Percentiles rank a stretch among this genome's conserved stretches.
Conservation (phyloP, 2,888 invertebrate genomes). For the Drosophila mayaguana region DNA sequence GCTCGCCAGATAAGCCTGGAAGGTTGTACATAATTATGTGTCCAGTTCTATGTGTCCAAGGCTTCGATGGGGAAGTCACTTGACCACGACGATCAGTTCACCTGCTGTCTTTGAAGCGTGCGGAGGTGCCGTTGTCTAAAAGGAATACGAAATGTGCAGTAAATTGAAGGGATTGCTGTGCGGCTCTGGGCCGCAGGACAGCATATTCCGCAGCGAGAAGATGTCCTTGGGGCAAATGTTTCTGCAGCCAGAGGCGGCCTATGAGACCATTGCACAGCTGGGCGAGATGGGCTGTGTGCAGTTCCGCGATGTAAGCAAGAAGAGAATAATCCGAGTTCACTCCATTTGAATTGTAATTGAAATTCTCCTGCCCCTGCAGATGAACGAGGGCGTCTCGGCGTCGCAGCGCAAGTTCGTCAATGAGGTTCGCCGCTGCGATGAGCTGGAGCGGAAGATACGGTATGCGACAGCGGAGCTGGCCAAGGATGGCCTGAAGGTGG, state of each 20-base stretch:
- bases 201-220: conserved; percentile 94
- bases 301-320: conserved; percentile 94
- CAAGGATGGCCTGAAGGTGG: conserved; percentile 90
- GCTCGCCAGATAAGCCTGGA: conserved; percentile 60
- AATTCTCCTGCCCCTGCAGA: conserved; percentile 84
- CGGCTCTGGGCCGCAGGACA: conserved; percentile 85
- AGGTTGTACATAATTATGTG: conserved; percentile 39
- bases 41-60: conserved; percentile 24
- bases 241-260: conserved; percentile 97
- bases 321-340: neutral
- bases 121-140: conserved; percentile 35
- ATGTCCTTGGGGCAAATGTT: conserved; percentile 97
- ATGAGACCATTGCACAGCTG: conserved; percentile 95
- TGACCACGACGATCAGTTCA: conserved; percentile 72
- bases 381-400: conserved; percentile 91
- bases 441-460: conserved; percentile 92
- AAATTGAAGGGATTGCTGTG: conserved; percentile 51
- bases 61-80: conserved; percentile 53
- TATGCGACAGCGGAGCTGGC: conserved; percentile 92
- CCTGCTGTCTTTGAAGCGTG: conserved; percentile 43
- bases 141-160: conserved; percentile 23
- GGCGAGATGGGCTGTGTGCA: conserved; percentile 97
- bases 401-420: conserved; percentile 93
- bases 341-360: neutral
- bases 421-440: conserved; percentile 93